phyloP scores from a whole-genome alignment of 2,888 invertebrate species.

The Leptinotarsa haldemani region DNA sequence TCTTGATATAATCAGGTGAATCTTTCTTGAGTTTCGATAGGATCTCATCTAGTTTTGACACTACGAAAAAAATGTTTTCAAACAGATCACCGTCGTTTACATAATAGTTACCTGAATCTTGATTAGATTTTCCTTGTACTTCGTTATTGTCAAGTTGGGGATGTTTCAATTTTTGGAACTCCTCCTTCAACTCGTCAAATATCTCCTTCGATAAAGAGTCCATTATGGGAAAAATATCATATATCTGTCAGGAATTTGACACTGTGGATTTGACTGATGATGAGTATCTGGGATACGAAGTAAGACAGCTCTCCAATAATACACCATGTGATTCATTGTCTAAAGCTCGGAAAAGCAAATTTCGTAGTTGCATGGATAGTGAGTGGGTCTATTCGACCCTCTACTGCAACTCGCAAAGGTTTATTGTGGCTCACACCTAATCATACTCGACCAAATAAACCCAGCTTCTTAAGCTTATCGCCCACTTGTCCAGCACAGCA shows the following conservation, averaged over 20 bases:
- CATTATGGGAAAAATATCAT: slow-evolving; percentile 29
- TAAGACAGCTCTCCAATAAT: not conserved
- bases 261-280: slow-evolving; percentile 29
- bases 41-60: slow-evolving; percentile 48
- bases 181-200: slow-evolving; percentile 32
- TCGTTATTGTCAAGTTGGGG: slow-evolving; percentile 19
- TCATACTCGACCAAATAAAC: no score
- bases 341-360: no score
- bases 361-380: no score
- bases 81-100: slow-evolving; percentile 37
- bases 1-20: slow-evolving; percentile 50
- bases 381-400: no score
- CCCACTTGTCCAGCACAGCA: no score
- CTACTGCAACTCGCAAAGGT: no score
- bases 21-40: slow-evolving; percentile 41
- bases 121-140: slow-evolving; percentile 15
- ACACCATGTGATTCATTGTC: not conserved
- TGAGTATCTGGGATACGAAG: not conserved
- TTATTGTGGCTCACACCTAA: no score
- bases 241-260: slow-evolving; percentile 28
- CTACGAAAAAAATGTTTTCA: slow-evolving; percentile 47
- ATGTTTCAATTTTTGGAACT: slow-evolving; percentile 34
- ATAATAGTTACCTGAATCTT: slow-evolving; percentile 42
- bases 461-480: no score
- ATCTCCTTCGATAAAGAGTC: slow-evolving; percentile 31